phyloP scores from a whole-genome alignment of 2,797 vertebrate genomes.

The Mus spretus region DNA sequence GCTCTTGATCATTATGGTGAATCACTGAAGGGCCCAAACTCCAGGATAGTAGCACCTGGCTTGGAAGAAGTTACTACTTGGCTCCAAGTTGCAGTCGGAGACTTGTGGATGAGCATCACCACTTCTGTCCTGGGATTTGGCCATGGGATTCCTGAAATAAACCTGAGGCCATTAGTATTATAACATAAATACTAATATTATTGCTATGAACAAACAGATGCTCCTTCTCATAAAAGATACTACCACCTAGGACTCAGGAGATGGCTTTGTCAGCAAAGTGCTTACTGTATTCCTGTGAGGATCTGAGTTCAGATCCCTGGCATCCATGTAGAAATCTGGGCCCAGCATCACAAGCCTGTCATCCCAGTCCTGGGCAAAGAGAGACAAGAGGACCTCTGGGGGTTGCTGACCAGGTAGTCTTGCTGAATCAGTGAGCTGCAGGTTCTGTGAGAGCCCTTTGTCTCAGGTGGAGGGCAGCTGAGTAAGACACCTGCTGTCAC shows the following conservation, averaged over 20 bases:
- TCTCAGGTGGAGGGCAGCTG: too few species aligned
- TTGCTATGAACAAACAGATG: background rate
- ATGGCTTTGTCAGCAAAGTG: background rate
- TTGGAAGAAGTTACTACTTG: background rate
- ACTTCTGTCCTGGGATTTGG: background rate
- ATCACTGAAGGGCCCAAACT: accelerated
- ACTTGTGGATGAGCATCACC: background rate
- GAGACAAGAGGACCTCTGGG: background rate
- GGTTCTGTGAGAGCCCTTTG: background rate
- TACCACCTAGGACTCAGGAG: background rate
- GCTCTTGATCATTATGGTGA: background rate
- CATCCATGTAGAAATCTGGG: background rate
- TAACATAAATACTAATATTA: background rate
- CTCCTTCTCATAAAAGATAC: background rate
- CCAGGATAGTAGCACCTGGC: background rate
- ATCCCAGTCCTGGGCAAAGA: background rate
- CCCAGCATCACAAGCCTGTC: background rate
- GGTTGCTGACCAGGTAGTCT: background rate
- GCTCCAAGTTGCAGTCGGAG: slow-evolving; percentile 17
- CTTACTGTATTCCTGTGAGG: background rate
- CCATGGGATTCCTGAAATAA: background rate
- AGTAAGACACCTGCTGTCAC: background rate
- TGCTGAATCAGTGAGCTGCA: background rate
- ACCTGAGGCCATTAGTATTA: background rate
- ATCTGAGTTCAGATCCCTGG: background rate